phyloP scores from a whole-genome alignment of 1,140 invertebrate genomes.

The Liolophura sinensis region DNA sequence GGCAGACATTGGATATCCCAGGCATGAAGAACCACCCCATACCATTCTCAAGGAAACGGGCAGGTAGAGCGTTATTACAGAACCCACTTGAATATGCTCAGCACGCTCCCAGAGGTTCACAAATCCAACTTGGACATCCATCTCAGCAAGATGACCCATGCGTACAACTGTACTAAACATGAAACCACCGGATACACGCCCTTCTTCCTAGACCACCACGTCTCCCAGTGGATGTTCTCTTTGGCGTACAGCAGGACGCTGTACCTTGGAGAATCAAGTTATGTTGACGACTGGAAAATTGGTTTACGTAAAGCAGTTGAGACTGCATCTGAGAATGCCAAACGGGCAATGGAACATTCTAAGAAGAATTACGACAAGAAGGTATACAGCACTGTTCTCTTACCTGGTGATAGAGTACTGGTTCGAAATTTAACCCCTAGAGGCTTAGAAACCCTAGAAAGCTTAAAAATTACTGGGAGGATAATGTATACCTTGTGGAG shows the following conservation, averaged over 20 bases:
- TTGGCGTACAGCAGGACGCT: too few relatives aligned
- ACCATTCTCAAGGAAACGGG: too few relatives aligned
- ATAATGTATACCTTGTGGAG: slow-evolving; percentile 11
- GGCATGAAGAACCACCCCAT: too few relatives aligned
- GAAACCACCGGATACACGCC: slow-evolving; percentile 18
- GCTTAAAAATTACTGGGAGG: slow-evolving; percentile 16
- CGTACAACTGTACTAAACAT: slow-evolving; percentile 25
- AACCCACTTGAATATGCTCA: slow-evolving; percentile 19
- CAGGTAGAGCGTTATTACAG: too few relatives aligned
- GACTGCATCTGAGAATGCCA: slow-evolving; percentile 8
- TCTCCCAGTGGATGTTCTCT: too few relatives aligned
- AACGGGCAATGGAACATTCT: background rate
- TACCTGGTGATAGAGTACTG: slow-evolving; percentile 15
- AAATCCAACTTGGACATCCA: slow-evolving; percentile 24
- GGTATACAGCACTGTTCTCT: background rate
- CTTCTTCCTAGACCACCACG: too few relatives aligned
- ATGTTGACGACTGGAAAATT: too few relatives aligned
- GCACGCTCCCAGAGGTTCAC: slow-evolving; percentile 10
- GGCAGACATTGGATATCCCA: too few relatives aligned
- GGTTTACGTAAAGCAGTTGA: background rate
- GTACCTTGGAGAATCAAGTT: too few relatives aligned
- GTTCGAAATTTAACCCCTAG: slow-evolving; percentile 11
- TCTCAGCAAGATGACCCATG: slow-evolving; percentile 18
- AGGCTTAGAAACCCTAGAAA: slow-evolving; percentile 9
- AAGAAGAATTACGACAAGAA: slow-evolving; percentile 11